Evolutionary conservation across 2,888 invertebrate species (phyloP), one percentile per base, ranked within the genome.

Genomic region (Tetropium fuscum): DNA sequence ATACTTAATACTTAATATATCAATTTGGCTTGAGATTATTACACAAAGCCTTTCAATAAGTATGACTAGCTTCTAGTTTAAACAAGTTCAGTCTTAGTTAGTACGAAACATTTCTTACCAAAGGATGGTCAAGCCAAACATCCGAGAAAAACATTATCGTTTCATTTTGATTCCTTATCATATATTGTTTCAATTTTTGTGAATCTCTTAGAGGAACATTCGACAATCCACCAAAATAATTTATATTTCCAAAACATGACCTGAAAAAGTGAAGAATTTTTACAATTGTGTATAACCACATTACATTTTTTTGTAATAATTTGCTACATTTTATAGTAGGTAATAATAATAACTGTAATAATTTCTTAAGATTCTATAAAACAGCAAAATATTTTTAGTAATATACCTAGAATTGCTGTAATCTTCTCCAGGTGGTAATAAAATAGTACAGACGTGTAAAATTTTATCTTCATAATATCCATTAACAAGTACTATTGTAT

Each of bases 91-190:
- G n/a, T n/a, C n/a, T n/a, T n/a, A n/a, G n/a, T n/a, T n/a, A n/a
- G n/a, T n/a, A n/a, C n/a, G 8, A 5, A 43, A 25, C 22, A 4
- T 15, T 27, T 68, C 73, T 76, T 78, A 90, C 95, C 81, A 89
- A 86, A 0, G 90, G 84, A 77, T 91, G 87, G 78, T 99, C 98
- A 43, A 99, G 83, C 89, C 95, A 95, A 30, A 98, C 90, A 83
- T 99, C 98, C 0, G 98, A 94, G 0, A 99, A 82, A 76, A 99
- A 92, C 0, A 98, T 88, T 60, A 99, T 87, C 83, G 92, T 92
- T 1, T 91, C 91, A 75, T 92, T 91, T 56, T 87, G 86, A 76
- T 93, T 91, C 36, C 88, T 87, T 40, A 86, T 82, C 80, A 97
- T 93, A 47, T 92, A 82, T 73, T 88, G 87, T 27, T 88, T 84